phyloP scores from a whole-genome alignment of 92 coral and sea anemone genomes.

The Bergia puertoricense region DNA sequence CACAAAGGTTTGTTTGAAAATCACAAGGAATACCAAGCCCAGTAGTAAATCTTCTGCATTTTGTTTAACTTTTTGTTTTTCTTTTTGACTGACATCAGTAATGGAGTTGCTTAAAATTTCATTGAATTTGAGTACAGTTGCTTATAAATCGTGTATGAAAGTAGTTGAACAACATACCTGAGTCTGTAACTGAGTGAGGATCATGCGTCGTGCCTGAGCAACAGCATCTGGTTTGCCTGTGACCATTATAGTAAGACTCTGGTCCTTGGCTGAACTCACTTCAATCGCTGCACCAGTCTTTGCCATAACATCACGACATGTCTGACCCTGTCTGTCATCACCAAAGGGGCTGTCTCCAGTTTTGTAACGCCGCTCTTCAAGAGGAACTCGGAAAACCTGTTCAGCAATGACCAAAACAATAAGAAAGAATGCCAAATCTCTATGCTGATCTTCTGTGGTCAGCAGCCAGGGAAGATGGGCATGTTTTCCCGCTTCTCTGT shows the following conservation, averaged over 20 bases:
- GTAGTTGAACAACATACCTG: constrained; percentile 60
- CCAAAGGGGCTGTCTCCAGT: constrained; percentile 88
- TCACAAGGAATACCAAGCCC: no score
- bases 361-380: constrained; percentile 94
- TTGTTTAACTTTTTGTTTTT: no score
- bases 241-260: constrained; percentile 92
- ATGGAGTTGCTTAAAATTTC: neutral
- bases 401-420: no score
- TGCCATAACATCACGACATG: constrained; percentile 91
- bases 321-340: constrained; percentile 87
- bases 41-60: no score
- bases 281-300: constrained; percentile 99
- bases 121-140: no score
- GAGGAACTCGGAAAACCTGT: constrained; percentile 94
- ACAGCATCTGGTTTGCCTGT: constrained; percentile 97
- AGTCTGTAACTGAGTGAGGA: constrained; percentile 89
- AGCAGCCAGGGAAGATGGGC: no score
- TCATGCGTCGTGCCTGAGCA: constrained; percentile 94
- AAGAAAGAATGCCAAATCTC: no score
- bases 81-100: no score
- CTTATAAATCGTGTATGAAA: neutral
- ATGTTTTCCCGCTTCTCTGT: no score
- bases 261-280: constrained; percentile 93
- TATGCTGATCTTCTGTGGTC: no score
- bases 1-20: no score